Base-by-base conservation (phyloP, 92 coral and sea anemone genomes). In the Palythoa grandis region DNA sequence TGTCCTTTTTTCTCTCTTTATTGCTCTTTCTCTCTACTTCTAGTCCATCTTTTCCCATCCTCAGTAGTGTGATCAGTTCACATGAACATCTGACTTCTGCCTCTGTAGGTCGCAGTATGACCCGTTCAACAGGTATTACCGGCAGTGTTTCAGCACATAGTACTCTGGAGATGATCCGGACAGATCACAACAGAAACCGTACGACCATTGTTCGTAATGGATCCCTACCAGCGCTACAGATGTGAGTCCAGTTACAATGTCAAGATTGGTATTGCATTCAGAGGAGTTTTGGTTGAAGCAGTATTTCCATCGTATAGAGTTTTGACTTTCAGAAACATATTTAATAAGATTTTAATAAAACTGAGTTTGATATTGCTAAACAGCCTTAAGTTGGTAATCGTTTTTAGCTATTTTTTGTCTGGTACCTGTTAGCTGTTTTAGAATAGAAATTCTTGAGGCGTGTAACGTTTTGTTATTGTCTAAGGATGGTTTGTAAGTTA, bases 121-220 rank as follows among this genome's bases (percentile, higher is more conserved):
- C 77, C 9, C 79, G 88, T 2, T 91, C 89, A 29, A 67, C 82
- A 16, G 87, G 95, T 60, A 76, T 91, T 25, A 37, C 87, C 11
- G 94, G 93, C 15, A 88, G 82, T 11, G 83, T 92, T 38, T 90
- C 93, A 22, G 87, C 85, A 39, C 98, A 92, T 24, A 92, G 88
- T 54, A 92, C 98, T 22, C 91, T 93, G 35, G 97, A 93, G 77
- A 52, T 69, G 85, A 86, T 87, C 76, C 86, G 78, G 47, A 2
- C 86, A 12, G 88, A 90, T 71, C 65, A 69, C 48, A 74, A 17
- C 78, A 40, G 93, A 52, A 90, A 77, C 83, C 87, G 92, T 69
- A 87, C 90, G 39, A 87, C 86, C 0, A 85, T 70, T 52, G 61
- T 84, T 20, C 91, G 93, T 38, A 94, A 87, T 69, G 95, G 98